phyloP scores from a whole-genome alignment of 2,113 vertebrate genomes.

The Catharus fuscescens region DNA sequence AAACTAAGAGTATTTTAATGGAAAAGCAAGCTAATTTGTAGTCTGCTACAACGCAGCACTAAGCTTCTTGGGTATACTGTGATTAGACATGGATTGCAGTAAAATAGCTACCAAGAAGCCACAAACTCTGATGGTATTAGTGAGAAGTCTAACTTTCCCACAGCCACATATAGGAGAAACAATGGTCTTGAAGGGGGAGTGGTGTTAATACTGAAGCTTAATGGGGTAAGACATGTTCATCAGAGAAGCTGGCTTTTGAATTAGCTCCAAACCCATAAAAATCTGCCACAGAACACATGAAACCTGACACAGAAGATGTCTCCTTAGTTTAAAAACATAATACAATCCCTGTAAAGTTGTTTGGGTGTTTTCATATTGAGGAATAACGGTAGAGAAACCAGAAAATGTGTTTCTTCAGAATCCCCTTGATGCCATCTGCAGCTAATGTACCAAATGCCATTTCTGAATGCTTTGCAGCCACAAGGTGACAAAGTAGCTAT shows the following conservation, averaged over 20 bases:
- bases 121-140: slow-evolving; percentile 9
- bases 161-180: slow-evolving; percentile 13
- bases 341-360: background rate
- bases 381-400: background rate
- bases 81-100: slow-evolving; percentile 52
- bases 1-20: slow-evolving; percentile 37
- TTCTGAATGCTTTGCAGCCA: background rate
- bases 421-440: background rate
- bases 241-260: slow-evolving; percentile 11
- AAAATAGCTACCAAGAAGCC: slow-evolving; percentile 50
- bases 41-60: slow-evolving; percentile 18
- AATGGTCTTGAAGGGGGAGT: background rate
- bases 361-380: background rate
- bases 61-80: slow-evolving; percentile 23
- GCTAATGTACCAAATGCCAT: background rate
- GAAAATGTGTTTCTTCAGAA: background rate
- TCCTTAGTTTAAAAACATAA: background rate
- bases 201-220: slow-evolving; percentile 13
- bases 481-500: slow-evolving; percentile 36
- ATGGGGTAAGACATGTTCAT: slow-evolving; percentile 5
- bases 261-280: slow-evolving; percentile 6
- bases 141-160: slow-evolving; percentile 40
- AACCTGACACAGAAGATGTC: background rate
- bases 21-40: slow-evolving; percentile 54
- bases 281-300: background rate